Evolutionary conservation across 2,113 vertebrate genomes (phyloP).

Genomic region (Mungos mungo): DNA sequence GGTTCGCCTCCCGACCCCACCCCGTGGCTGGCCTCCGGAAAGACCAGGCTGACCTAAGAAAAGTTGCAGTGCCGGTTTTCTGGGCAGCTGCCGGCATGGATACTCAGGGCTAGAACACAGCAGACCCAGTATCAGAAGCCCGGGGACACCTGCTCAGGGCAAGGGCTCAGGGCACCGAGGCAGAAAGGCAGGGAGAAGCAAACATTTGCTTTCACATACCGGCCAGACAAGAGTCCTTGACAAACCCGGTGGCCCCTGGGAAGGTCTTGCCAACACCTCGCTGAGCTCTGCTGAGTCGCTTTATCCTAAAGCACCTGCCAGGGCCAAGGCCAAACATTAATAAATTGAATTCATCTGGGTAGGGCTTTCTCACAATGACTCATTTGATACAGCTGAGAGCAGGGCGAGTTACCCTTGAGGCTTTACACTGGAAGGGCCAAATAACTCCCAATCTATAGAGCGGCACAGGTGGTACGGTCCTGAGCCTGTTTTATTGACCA

Average conservation of each 20-base stretch:
- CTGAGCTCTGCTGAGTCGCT: neutral
- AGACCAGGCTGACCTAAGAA: slow-evolving; percentile 20
- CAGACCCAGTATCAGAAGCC: neutral
- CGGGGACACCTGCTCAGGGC: neutral
- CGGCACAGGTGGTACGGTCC: no score
- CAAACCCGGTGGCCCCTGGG: rapidly evolving
- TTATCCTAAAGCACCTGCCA: neutral
- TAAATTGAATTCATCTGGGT: neutral
- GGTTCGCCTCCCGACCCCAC: neutral
- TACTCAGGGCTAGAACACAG: neutral
- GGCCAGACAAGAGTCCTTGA: neutral
- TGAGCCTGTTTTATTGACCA: neutral
- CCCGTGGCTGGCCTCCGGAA: neutral
- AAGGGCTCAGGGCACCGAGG: neutral
- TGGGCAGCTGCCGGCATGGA: neutral
- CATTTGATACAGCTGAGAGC: neutral
- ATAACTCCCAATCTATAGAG: neutral
- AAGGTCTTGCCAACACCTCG: neutral
- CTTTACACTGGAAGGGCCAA: neutral
- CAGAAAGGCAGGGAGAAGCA: neutral
- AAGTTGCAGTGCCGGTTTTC: neutral
- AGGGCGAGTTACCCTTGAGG: neutral
- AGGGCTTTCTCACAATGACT: neutral
- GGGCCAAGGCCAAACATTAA: neutral
- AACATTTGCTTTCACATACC: neutral